Conservation (phyloP, 2,888 invertebrate genomes). For the Aleiodes leptofemur region DNA sequence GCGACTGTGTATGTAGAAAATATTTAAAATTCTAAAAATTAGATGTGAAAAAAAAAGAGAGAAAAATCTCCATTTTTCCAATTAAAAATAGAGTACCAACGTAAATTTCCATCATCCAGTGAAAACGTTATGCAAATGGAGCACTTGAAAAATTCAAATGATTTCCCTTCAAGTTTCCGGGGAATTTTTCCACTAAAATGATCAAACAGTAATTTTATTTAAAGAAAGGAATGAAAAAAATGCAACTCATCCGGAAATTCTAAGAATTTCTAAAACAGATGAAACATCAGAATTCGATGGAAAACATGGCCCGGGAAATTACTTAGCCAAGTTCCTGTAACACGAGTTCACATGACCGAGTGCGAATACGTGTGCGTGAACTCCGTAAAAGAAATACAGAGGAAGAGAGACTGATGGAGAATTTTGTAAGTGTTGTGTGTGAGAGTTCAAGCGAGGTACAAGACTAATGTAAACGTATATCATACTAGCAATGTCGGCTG, state of each 20-base stretch:
- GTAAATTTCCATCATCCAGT: too few relatives aligned
- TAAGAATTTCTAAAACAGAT: constrained; percentile 20
- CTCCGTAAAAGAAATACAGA: not conserved
- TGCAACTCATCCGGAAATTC: not conserved
- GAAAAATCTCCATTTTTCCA: constrained; percentile 16
- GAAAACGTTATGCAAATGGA: too few relatives aligned
- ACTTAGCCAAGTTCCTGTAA: constrained; percentile 7
- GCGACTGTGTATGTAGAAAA: too few relatives aligned
- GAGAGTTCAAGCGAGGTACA: constrained; percentile 34
- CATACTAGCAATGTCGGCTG: constrained; percentile 33
- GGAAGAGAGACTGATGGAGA: constrained; percentile 13
- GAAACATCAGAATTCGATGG: constrained; percentile 2
- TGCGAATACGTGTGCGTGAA: constrained; percentile 17
- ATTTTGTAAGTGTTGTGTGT: constrained; percentile 7
- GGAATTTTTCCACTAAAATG: not conserved
- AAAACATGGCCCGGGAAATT: not conserved
- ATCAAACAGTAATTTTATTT: too few relatives aligned
- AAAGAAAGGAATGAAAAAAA: not conserved
- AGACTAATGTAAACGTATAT: constrained; percentile 36
- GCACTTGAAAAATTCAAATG: too few relatives aligned
- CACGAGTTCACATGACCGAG: constrained; percentile 18
- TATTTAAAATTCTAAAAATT: too few relatives aligned
- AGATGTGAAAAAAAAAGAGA: too few relatives aligned
- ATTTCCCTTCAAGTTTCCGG: not conserved
- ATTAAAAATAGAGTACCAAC: not conserved